phyloP scores from a whole-genome alignment of 1,140 invertebrate species.

The Physella acuta region DNA sequence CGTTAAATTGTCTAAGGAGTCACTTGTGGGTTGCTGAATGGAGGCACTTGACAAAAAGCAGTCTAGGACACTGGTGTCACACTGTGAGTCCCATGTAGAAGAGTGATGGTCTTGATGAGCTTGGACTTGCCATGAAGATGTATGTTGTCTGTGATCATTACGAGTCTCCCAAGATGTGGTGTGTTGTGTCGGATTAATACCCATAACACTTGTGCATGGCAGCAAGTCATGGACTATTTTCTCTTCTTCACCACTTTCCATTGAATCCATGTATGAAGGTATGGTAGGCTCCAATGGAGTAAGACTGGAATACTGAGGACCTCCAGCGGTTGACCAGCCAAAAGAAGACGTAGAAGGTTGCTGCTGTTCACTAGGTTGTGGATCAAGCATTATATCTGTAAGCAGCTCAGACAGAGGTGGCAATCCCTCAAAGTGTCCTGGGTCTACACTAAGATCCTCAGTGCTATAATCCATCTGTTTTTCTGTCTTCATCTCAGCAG shows the following conservation, averaged over 20 bases:
- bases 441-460: slow-evolving; percentile 23
- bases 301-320: not conserved
- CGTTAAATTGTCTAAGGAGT: slow-evolving; percentile 6
- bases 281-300: slow-evolving; percentile 19
- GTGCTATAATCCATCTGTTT: slow-evolving; percentile 15
- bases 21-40: slow-evolving; percentile 5
- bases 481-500: slow-evolving; percentile 18
- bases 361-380: slow-evolving; percentile 21
- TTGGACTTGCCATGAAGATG: not conserved
- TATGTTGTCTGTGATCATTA: not conserved
- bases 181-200: slow-evolving; percentile 1
- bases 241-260: slow-evolving; percentile 16
- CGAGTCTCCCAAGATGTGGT: not conserved
- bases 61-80: slow-evolving; percentile 13
- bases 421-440: slow-evolving; percentile 23
- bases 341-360: slow-evolving; percentile 3
- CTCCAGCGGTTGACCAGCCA: slow-evolving; percentile 13
- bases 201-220: slow-evolving; percentile 23
- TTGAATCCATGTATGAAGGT: slow-evolving; percentile 15
- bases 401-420: slow-evolving; percentile 24
- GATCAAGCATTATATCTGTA: slow-evolving; percentile 24
- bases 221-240: slow-evolving; percentile 22
- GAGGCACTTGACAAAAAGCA: slow-evolving; percentile 22
- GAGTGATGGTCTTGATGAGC: not conserved
- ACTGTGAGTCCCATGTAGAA: not conserved